Base-by-base conservation (phyloP, 2,113 vertebrate genomes). In the Vulpes ferrilata region DNA sequence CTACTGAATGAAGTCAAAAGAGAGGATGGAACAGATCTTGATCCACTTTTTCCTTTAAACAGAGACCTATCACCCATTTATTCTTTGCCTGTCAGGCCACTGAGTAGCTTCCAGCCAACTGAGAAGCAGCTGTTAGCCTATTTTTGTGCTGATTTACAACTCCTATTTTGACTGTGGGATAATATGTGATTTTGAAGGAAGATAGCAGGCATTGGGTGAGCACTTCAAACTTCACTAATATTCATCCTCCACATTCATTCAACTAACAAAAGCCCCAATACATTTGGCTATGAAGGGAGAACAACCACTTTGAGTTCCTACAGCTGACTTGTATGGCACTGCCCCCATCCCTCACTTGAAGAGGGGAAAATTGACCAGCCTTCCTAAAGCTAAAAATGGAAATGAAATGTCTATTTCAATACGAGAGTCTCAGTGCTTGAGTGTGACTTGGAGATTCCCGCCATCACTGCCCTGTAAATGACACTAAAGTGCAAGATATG, bases 371-470 rank as follows among this genome's bases (percentile, higher is more conserved):
- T 1, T 11, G 48, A 32, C 16, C 16, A 65, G 73, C 53, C 57
- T 51, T 65, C 7, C 3, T 25, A 30, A 57, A 90, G 59, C 74
- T 84, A 57, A 64, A 48, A 64, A 78, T 17, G 35, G 62, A n/a
- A 95, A 88, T 3, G 4, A 30, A n/a, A 6, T 4, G 7, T 71
- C 69, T 74, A 1, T 11, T 67, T 82, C 67, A 82, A 22, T 13
- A 22, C 11, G 32, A 9, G 35, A 43, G 20, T 74, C 35, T 88
- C 32, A n/a, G 55, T 0, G 1, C 13, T 84, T 4, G 74, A 60
- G 27, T 0, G 4, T 25, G 30, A 73, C 48, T 87, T 30, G 53
- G 51, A 79, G 74, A 97, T 97, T 98, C 97, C 98, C 97, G 94
- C 97, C 95, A 98, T 98, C 86, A 23, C 53, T 93, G 78, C 95